Conservation (phyloP, 2,113 vertebrate species). For the Misgurnus anguillicaudatus region DNA sequence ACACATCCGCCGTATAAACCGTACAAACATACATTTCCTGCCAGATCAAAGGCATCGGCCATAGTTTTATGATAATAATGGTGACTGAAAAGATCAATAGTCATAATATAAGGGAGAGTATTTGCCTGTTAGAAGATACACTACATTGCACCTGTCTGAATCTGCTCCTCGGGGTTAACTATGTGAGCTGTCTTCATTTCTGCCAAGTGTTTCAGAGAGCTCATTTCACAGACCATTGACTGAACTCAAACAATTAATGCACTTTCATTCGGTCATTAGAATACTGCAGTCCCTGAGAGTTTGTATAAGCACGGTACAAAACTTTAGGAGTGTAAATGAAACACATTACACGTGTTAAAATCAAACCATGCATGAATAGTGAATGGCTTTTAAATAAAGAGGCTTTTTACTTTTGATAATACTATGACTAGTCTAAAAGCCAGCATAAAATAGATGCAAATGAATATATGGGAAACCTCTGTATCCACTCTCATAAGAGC, state of each 20-base stretch:
- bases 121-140: not conserved
- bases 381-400: slow-evolving; percentile 1
- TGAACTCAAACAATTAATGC: slow-evolving; percentile 46
- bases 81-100: slow-evolving; percentile 3
- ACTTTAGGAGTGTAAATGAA: slow-evolving; percentile 10
- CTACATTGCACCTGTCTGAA: slow-evolving; percentile 15
- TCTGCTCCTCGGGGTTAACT: not conserved
- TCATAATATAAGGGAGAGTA: slow-evolving; percentile 21
- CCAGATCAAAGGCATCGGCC: not conserved
- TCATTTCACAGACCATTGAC: slow-evolving; percentile 35
- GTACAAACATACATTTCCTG: not conserved
- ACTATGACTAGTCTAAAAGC: not conserved
- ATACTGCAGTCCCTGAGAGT: not conserved
- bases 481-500: too few species aligned
- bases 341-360: not conserved
- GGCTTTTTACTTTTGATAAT: not conserved
- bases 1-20: not conserved
- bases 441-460: not conserved
- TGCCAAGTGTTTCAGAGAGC: slow-evolving; percentile 15
- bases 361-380: not conserved
- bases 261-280: slow-evolving; percentile 29
- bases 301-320: not conserved
- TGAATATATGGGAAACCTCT: too few species aligned
- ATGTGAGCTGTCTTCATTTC: slow-evolving; percentile 1
- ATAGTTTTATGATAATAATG: slow-evolving; percentile 5